Conservation (phyloP, 2,797 vertebrate genomes). For the Vultur gryphus region DNA sequence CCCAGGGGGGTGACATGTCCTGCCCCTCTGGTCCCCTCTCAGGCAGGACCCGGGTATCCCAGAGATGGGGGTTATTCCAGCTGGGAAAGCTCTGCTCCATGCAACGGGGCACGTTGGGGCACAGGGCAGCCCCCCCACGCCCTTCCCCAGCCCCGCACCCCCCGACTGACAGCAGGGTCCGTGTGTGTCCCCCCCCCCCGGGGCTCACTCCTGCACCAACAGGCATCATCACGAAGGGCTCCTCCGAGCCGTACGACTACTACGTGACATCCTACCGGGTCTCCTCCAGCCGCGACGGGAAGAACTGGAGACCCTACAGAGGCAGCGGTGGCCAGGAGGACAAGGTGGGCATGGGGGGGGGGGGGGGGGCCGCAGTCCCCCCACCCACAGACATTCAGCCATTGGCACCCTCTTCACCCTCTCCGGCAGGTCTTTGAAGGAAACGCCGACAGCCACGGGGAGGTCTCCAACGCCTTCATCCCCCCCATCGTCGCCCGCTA, state of each 20-base stretch:
- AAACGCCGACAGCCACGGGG: slow-evolving; percentile 69
- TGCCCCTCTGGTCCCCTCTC: neutral
- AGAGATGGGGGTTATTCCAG: neutral
- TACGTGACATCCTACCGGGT: slow-evolving; percentile 77
- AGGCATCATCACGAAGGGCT: slow-evolving; percentile 84
- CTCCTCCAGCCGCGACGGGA: slow-evolving; percentile 81
- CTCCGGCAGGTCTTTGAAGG: slow-evolving; percentile 79
- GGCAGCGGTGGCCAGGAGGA: slow-evolving; percentile 72
- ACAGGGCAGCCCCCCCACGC: accelerated
- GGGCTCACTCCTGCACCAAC: neutral
- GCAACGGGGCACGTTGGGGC: neutral
- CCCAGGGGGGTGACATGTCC: neutral
- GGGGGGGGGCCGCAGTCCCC: neutral
- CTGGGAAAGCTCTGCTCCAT: neutral
- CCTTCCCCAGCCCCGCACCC: accelerated
- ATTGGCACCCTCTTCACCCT: accelerated
- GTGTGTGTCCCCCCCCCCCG: neutral
- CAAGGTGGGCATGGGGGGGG: slow-evolving; percentile 67
- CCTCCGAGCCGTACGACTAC: slow-evolving; percentile 39
- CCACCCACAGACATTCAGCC: accelerated
- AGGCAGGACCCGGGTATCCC: neutral
- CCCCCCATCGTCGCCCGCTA: slow-evolving; percentile 80
- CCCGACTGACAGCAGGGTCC: neutral
- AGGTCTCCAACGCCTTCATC: slow-evolving; percentile 79
- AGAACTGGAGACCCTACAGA: slow-evolving; percentile 83